Percentiles rank a stretch among this genome's conserved stretches.
phyloP scores from a whole-genome alignment of 2,113 vertebrate species.

The Heterochromis multidens region DNA sequence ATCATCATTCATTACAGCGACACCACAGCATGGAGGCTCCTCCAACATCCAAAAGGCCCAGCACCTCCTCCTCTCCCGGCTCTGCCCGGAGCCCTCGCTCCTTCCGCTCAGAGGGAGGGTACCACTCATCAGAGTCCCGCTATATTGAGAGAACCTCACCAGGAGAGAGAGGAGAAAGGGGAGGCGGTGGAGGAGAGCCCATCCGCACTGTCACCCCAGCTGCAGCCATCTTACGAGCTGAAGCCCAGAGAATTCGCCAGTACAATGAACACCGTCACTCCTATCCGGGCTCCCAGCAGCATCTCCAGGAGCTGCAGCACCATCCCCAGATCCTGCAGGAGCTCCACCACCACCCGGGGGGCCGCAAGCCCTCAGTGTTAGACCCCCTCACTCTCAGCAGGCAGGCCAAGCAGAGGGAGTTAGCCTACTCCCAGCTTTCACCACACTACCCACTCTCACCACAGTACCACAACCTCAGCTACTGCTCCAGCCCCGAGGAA shows the following conservation, averaged over 20 bases:
- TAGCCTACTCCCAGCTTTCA: constrained; percentile 92
- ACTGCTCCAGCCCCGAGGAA: constrained; percentile 90
- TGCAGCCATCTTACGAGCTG: constrained; percentile 84
- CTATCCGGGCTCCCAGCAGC: constrained; percentile 86
- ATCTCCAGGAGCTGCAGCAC: constrained; percentile 72
- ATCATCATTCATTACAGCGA: constrained; percentile 87
- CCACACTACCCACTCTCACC: constrained; percentile 91
- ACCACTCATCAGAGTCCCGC: constrained; percentile 85
- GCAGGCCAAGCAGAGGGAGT: constrained; percentile 86
- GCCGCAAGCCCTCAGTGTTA: constrained; percentile 87
- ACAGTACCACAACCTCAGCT: constrained; percentile 93
- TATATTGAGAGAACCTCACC: constrained; percentile 91
- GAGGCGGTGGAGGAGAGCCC: constrained; percentile 69
- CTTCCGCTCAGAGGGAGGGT: constrained; percentile 84
- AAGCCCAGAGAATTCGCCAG: constrained; percentile 91
- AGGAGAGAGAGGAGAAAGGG: constrained; percentile 62
- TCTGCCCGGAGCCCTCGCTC: constrained; percentile 90
- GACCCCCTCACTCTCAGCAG: constrained; percentile 85
- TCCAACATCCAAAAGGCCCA: constrained; percentile 81
- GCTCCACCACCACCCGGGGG: constrained; percentile 71
- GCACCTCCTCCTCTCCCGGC: constrained; percentile 86
- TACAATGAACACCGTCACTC: constrained; percentile 95
- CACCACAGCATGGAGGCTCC: constrained; percentile 91
- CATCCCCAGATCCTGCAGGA: constrained; percentile 69
- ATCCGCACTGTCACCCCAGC: constrained; percentile 90